Base-by-base conservation (phyloP, 2,888 invertebrate species). In the Orthosia incerta region DNA sequence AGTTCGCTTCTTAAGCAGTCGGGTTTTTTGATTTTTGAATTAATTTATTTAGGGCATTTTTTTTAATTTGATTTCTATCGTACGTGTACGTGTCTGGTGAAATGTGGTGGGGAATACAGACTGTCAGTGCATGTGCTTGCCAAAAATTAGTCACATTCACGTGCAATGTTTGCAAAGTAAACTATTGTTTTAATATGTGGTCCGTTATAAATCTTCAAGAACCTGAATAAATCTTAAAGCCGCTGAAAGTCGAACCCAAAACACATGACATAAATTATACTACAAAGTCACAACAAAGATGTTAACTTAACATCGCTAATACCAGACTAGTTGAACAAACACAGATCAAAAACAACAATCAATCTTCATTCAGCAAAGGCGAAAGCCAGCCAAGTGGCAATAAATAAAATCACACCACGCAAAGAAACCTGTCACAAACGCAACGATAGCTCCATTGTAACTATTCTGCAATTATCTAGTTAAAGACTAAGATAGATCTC, bases 401-500 rank as follows among this genome's bases (percentile, higher is more conserved):
- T 81, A 83, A 76, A 85, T 78, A 73, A 78, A 80, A 71, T 45
- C 46, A 55, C 51, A 80, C 60, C 59, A 68, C 70, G 67, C 74
- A 68, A 80, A 84, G 68, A 79, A 84, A 76, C 65, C 23, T 62
- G 69, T 68, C 73, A 74, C 75, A 82, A 70, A 78, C 57, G 62
- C 48, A 46, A 64, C 20, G 73, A 76, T 68, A 71, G 63, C 59
- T 70, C 78, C 51, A 86, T 85, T 85, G 85, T 84, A 71, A 71
- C 55, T 48, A 9, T 39, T 39, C 39, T 39, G 70, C 64, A 85
- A 85, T 86, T 82, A 84, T 74, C 68, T 64, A 76, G 62, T 84
- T 87, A 45, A 82, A 89, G 83, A 88, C 86, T 84, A 81, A 88
- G 88, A 89, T 87, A 79, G 84, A 87, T 89, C 84, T 77, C 48